These are phyloP conservation scores for Chironomus riparius DNA, from an alignment of 2,888 invertebrate genomes.

Conservation along the genomic window DNA sequence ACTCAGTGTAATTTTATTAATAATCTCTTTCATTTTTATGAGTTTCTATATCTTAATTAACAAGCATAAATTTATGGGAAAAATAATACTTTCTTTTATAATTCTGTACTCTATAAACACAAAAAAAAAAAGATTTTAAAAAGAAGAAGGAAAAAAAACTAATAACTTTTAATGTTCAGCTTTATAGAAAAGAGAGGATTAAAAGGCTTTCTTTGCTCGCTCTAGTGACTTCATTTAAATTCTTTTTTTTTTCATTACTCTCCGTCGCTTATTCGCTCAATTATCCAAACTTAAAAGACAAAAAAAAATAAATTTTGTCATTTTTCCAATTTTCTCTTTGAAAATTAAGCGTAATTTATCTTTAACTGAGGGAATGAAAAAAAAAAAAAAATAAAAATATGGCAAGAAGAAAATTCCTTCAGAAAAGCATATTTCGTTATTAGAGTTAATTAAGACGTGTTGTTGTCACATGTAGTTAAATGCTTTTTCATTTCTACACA, in stretches of 20 bases:
- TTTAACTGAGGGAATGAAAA: not conserved
- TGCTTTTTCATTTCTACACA: not conserved
- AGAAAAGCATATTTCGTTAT: slow-evolving; percentile 15
- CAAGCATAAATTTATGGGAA: slow-evolving; percentile 1
- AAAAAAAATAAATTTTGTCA: not conserved
- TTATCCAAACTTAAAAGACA: not conserved
- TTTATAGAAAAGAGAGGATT: not conserved
- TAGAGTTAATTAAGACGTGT: slow-evolving; percentile 24
- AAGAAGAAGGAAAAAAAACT: not conserved
- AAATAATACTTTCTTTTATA: not conserved
- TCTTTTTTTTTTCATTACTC: not conserved
- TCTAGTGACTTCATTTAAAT: not conserved
- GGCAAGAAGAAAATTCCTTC: not conserved
- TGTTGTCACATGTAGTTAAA: slow-evolving; percentile 24
- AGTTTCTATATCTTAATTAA: slow-evolving; percentile 1
- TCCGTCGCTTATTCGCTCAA: not conserved
- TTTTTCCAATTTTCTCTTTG: not conserved
- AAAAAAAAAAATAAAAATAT: not conserved
- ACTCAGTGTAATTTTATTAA: not conserved
- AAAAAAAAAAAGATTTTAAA: not conserved
- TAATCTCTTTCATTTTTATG: not conserved
- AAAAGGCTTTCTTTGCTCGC: not conserved
- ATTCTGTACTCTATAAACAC: not conserved
- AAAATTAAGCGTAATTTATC: slow-evolving; percentile 7
- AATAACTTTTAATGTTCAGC: not conserved